Evolutionary conservation across 1,140 invertebrate species (phyloP), one percentile per base, ranked within the genome.

Genomic region (Andrena cerasifolii): DNA sequence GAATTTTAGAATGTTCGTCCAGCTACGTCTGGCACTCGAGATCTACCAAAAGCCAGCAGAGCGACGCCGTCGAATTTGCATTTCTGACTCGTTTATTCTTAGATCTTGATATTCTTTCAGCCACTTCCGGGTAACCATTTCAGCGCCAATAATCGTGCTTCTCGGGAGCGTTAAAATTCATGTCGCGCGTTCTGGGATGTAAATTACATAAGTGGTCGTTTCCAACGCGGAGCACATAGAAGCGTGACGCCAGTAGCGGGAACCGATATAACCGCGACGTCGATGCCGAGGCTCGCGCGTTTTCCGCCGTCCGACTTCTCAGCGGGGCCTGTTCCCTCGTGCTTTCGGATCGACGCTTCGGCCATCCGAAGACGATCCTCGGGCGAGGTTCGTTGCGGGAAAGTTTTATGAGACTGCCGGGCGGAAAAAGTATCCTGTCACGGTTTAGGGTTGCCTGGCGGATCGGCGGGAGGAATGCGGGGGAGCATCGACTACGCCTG

Each of bases 361-460:
- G 8, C 33, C 24, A 66, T 74, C n/a, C 43, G 54, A 54, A 54
- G 26, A 28, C 47, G 61, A 66, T 74, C 33, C 21, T 45, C 24
- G 8, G 5, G n/a, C 49, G 6, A 18, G 18, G 47, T 54, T 65
- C 26, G 24, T 66, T 74, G 12, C 61, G 12, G n/a, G 47, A 16
- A 73, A 73, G 40, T 73, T 73, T 53, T 53, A 53, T 53, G 59
- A 63, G 33, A 63, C 47, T 26, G 28, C 18, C 26, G 24, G 7
- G 28, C 54, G 16, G 31, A 51, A 62, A 14, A 63, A 63, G 24
- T 40, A 53, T 53, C 43, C 56, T 61, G 45, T 51, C 47, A 36
- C 33, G 33, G 49, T 43, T n/a, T 61, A 59, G 43, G 43, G 43
- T 49, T 33, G 26, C 54, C 31, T 14, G 6, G 1, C 21, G 8